Evolutionary conservation across 1,140 invertebrate species (phyloP).

Genomic region (Rhopalosiphum maidis): DNA sequence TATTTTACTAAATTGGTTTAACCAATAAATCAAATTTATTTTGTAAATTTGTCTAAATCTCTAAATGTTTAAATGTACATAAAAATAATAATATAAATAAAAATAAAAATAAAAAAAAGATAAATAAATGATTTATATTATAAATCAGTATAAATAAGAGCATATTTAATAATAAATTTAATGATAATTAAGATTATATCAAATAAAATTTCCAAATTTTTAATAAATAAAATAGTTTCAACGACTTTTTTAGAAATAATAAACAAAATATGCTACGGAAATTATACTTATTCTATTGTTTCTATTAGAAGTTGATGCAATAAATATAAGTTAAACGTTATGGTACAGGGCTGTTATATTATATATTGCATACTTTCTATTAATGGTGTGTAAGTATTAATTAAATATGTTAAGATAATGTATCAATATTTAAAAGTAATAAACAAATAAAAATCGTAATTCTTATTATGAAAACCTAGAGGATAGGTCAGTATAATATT

Average conservation of each 20-base stretch:
- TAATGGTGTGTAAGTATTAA: too few relatives aligned
- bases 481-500: not conserved
- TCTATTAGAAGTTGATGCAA: too few relatives aligned
- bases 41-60: not conserved
- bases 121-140: too few relatives aligned
- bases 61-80: too few relatives aligned
- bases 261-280: not conserved
- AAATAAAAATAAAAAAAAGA: too few relatives aligned
- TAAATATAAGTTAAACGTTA: not conserved
- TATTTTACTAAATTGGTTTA: too few relatives aligned
- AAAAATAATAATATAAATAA: too few relatives aligned
- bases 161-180: too few relatives aligned
- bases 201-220: not conserved
- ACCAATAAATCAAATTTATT: too few relatives aligned
- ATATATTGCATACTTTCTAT: not conserved
- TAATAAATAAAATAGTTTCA: not conserved
- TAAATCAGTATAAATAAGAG: too few relatives aligned
- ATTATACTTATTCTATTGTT: not conserved
- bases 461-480: not conserved
- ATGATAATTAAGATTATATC: not conserved
- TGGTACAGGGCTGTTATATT: not conserved
- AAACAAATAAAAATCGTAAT: not conserved
- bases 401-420: not conserved
- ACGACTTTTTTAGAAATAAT: not conserved
- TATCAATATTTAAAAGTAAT: not conserved